These are phyloP conservation scores for Petrocephalus schoutedeni DNA, from an alignment of 2,797 vertebrate species.

Conservation along the genomic window DNA sequence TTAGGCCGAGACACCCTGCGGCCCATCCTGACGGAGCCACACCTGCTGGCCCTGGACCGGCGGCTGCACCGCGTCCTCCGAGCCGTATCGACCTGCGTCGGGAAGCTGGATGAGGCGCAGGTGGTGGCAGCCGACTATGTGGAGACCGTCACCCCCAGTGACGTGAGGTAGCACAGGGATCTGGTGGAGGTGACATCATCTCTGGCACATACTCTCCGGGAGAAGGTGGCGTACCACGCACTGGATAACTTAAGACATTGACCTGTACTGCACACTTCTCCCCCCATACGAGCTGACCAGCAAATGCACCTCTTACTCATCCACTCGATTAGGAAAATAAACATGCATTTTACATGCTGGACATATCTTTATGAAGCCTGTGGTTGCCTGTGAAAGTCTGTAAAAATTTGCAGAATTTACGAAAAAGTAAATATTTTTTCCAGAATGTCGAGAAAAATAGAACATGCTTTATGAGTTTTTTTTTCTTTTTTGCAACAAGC, in stretches of 20 bases:
- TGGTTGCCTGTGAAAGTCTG: not conserved
- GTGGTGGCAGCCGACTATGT: slow-evolving; percentile 67
- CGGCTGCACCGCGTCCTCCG: slow-evolving; percentile 71
- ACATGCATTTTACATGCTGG: not conserved
- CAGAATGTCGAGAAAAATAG: not conserved
- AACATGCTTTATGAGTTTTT: not conserved
- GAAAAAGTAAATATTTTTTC: slow-evolving; percentile 2
- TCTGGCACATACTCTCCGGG: not conserved
- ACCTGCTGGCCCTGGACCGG: slow-evolving; percentile 84
- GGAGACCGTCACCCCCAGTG: slow-evolving; percentile 19
- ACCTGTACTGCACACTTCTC: not conserved
- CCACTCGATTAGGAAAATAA: not conserved
- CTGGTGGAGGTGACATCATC: not conserved
- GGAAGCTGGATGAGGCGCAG: slow-evolving; percentile 61
- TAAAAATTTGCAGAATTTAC: not conserved
- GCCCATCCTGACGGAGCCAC: slow-evolving; percentile 78
- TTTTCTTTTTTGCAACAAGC: not conserved
- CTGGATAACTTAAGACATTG: slow-evolving; percentile 40
- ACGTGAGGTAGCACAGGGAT: slow-evolving; percentile 44
- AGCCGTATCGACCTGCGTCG: slow-evolving; percentile 66
- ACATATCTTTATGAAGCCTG: not conserved
- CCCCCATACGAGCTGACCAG: not conserved
- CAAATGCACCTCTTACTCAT: not conserved
- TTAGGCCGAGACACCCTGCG: slow-evolving; percentile 68
- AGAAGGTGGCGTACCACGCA: slow-evolving; percentile 31